Base-by-base conservation (phyloP, 2,797 vertebrate species). In the Dallia pectoralis region DNA sequence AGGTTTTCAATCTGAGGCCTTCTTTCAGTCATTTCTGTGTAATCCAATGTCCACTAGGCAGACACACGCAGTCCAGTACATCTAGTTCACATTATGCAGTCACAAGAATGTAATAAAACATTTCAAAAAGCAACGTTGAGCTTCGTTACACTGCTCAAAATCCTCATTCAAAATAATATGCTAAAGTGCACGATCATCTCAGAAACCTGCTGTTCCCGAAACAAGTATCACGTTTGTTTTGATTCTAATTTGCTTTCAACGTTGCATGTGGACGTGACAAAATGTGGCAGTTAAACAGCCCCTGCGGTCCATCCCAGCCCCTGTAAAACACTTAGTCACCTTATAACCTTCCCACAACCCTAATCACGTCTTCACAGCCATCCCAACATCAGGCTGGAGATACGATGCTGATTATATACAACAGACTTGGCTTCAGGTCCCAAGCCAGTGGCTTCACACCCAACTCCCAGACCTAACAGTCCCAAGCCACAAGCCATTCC, bases 1-100 rank as follows among this genome's bases (percentile, higher is more conserved):
- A 89, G 87, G 81, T 86, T 70, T 75, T 71, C 64, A 56, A 69
- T 88, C 91, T 83, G 82, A 74, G 64, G 84, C 75, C 70, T 72
- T 49, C 48, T 49, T 19, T 19, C 49, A 53, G 18, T n/a, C 75
- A 74, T 77, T 74, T 81, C 85, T 80, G 77, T 79, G 81, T 72
- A 75, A 18, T n/a, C 11, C n/a, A 19, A 32, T 8, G 6, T 19
- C 63, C 0, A 16, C 18, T 15, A 36, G 29, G n/a, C n/a, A n/a
- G n/a, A 48, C 47, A 48, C 48, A 49, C 48, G 18, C 19, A 22
- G 51, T 53, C 19, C 19, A 53, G 19, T 53, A 22, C 16, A 53
- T 53, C 8, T n/a, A 19, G 2, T 8, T n/a, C n/a, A 8, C 51
- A 53, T 18, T n/a, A 53, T 53, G 51, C 8, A 53, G 51, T 18